Evolutionary conservation across 1,140 invertebrate genomes (phyloP), one percentile per base, ranked within the genome.

Genomic region (Penaeus japonicus): DNA sequence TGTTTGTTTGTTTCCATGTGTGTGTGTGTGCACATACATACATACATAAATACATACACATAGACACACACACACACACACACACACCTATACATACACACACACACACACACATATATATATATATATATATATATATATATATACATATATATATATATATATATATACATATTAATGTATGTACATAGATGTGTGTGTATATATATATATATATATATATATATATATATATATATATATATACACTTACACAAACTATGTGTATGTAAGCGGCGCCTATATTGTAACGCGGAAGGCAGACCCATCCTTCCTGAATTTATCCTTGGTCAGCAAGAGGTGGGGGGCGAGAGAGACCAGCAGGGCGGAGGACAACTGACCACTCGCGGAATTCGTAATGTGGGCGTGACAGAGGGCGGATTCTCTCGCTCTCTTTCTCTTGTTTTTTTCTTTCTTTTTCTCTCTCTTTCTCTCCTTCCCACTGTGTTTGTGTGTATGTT

Each of bases 181-280:
- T 75, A 75, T 75, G 30, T 75, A 75, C 30, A 75, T 75, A 75
- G 18, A 75, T 75, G 30, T 75, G 30, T 75, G 30, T 75, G 30
- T 75, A 75, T 75, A 75, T 75, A 75, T 75, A 75, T 75, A 75
- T 75, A 75, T 75, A 75, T 75, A 75, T 75, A 75, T 75, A 75
- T 75, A 75, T 75, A 75, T 75, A 75, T 75, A 75, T 75, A 75
- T 75, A 75, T 75, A 75, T 75, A 75, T 75, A 75, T 75, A 75
- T 75, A 75, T 75, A 75, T 75, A 75, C 30, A 75, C 30, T 22
- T 75, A 75, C n/a, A n/a, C n/a, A n/a, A n/a, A n/a, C n/a, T n/a
- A n/a, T n/a, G n/a, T n/a, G n/a, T n/a, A n/a, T n/a, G n/a, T n/a
- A n/a, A n/a, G n/a, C n/a, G n/a, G n/a, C n/a, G n/a, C n/a, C 30